Percentiles rank a stretch among this genome's conserved stretches.
Evolutionary conservation across 2,113 vertebrate genomes (phyloP).

Genomic region (Aphyosemion australe): DNA sequence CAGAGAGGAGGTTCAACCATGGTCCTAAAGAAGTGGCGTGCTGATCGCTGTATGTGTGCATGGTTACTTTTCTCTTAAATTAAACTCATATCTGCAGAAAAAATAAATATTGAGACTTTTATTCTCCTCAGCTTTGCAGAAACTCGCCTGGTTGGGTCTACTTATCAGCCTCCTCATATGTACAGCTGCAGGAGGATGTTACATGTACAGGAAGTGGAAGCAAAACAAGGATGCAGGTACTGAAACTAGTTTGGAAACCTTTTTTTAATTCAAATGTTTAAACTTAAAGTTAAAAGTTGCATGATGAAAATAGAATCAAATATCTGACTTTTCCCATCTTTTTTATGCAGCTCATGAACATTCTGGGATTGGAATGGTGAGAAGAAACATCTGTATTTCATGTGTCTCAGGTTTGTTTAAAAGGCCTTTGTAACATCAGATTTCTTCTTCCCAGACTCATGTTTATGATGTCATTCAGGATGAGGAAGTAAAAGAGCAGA

Average conservation of each 20-base stretch:
- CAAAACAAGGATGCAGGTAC: conserved; percentile 35
- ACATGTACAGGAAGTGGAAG: conserved; percentile 37
- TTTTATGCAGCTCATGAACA: conserved; percentile 31
- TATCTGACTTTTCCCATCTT: background rate
- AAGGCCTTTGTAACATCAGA: too few relatives aligned
- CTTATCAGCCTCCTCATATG: conserved; percentile 35
- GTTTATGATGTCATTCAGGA: conserved; percentile 47
- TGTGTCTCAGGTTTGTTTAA: rapidly evolving
- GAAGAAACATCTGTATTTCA: background rate
- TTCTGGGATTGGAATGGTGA: conserved; percentile 51
- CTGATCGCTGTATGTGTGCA: conserved; percentile 30
- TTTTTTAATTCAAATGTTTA: too few relatives aligned
- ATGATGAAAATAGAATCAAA: background rate
- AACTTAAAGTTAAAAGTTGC: background rate
- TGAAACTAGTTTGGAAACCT: background rate
- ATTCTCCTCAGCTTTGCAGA: conserved; percentile 27
- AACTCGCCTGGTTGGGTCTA: conserved; percentile 26
- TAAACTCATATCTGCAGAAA: background rate
- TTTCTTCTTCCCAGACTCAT: conserved; percentile 37
- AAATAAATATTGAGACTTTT: background rate
- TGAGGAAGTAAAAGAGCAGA: conserved; percentile 9
- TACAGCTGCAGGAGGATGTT: conserved; percentile 28
- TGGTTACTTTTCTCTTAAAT: background rate
- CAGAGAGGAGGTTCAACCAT: conserved; percentile 44
- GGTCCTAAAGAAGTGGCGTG: conserved; percentile 36